Evolutionary conservation across 2,888 invertebrate species (phyloP).

Genomic region (Epistrophe grossulariae): DNA sequence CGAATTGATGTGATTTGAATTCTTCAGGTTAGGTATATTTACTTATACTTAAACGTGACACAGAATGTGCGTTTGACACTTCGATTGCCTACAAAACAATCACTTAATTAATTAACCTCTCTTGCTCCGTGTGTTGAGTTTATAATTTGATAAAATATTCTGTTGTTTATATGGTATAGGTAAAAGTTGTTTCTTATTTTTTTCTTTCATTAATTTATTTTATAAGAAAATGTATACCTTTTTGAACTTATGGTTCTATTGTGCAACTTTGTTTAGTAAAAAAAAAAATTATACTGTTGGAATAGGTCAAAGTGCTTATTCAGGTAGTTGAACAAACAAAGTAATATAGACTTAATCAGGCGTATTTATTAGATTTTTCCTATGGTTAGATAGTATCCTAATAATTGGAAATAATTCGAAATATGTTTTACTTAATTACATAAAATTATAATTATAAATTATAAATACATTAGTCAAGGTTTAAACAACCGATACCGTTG

Average conservation of each 20-base stretch:
- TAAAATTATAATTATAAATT: too few relatives aligned
- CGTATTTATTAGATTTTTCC: too few relatives aligned
- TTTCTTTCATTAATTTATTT: neutral
- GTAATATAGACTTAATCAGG: too few relatives aligned
- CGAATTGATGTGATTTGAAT: neutral
- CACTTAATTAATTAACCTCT: constrained; percentile 17
- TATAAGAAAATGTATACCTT: neutral
- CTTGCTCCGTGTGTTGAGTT: neutral
- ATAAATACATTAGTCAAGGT: too few relatives aligned
- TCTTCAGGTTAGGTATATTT: neutral
- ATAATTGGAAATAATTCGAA: too few relatives aligned
- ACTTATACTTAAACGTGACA: neutral
- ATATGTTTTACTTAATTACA: too few relatives aligned
- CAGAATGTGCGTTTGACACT: constrained; percentile 14
- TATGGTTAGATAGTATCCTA: too few relatives aligned
- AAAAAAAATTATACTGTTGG: neutral
- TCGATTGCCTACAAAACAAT: neutral
- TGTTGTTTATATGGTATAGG: neutral
- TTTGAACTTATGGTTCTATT: neutral
- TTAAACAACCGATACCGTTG: too few relatives aligned
- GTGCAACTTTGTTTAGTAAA: neutral
- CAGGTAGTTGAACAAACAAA: too few relatives aligned
- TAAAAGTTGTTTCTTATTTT: neutral
- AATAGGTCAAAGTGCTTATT: neutral
- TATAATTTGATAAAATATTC: neutral